These are phyloP conservation scores for Sarcophaga carnaria DNA, from an alignment of 2,888 invertebrate species.

Conservation along the genomic window DNA sequence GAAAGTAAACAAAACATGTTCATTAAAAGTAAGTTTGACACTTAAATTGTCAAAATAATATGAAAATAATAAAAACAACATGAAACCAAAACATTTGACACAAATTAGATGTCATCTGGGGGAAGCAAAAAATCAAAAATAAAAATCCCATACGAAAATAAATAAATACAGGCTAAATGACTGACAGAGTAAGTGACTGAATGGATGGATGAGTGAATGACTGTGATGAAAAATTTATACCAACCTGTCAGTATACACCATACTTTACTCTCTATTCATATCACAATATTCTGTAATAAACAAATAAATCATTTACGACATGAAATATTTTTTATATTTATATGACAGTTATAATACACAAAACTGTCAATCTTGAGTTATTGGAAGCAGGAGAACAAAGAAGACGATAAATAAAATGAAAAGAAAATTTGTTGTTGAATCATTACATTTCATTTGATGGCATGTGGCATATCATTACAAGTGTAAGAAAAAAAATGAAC, in stretches of 20 bases:
- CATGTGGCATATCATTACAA: not conserved
- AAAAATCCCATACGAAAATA: not conserved
- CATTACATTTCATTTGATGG: not conserved
- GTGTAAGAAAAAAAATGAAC: not conserved
- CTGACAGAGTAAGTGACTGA: not conserved
- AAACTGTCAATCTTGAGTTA: conserved; percentile 27
- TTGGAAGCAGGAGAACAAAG: not conserved
- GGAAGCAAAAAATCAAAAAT: not conserved
- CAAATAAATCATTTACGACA: conserved; percentile 45
- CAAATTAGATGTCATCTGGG: conserved; percentile 64
- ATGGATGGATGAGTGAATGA: conserved; percentile 12
- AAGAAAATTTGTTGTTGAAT: conserved; percentile 3
- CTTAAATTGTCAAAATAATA: conserved; percentile 65
- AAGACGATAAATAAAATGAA: too few relatives aligned
- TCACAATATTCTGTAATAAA: too few relatives aligned
- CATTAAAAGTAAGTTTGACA: conserved; percentile 63
- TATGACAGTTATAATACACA: conserved; percentile 21
- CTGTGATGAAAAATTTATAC: conserved; percentile 12
- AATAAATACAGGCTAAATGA: not conserved
- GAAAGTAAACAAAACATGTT: conserved; percentile 57
- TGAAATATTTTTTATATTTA: conserved; percentile 20
- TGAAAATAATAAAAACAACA: conserved; percentile 14
- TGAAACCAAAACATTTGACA: conserved; percentile 56
- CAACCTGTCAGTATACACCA: not conserved
- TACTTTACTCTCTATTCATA: too few relatives aligned